Conservation (phyloP, 1,140 invertebrate species). For the Proales similis region DNA sequence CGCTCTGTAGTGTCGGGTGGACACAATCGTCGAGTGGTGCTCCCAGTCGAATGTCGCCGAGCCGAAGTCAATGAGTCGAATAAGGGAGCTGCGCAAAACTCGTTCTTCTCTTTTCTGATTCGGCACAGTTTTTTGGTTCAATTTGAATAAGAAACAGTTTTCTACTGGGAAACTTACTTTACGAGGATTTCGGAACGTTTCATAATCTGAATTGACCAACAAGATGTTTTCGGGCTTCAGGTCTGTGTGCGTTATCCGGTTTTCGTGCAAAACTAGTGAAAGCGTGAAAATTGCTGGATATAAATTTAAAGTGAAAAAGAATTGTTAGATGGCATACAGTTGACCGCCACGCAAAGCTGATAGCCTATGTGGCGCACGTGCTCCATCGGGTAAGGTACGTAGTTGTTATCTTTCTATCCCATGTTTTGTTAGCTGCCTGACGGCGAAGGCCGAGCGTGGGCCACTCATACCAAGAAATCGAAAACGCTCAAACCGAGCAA, state of each 20-base stretch:
- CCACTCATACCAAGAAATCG: slow-evolving; percentile 78
- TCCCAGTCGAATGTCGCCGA: slow-evolving; percentile 99
- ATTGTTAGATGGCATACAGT: slow-evolving; percentile 62
- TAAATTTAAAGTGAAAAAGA: not conserved
- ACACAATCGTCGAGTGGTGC: slow-evolving; percentile 98
- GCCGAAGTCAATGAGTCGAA: slow-evolving; percentile 95
- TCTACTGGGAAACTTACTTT: slow-evolving; percentile 60
- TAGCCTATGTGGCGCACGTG: slow-evolving; percentile 95
- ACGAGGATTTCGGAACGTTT: slow-evolving; percentile 72
- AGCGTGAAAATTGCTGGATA: not conserved
- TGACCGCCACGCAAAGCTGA: slow-evolving; percentile 90
- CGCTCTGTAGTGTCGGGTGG: slow-evolving; percentile 93
- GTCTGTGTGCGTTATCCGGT: slow-evolving; percentile 96
- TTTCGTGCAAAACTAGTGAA: slow-evolving; percentile 70
- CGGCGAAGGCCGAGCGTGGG: not conserved
- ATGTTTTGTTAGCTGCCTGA: slow-evolving; percentile 49
- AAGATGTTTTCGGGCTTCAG: slow-evolving; percentile 98
- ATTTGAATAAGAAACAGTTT: not conserved
- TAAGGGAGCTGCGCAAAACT: slow-evolving; percentile 77
- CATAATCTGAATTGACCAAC: slow-evolving; percentile 87
- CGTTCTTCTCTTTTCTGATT: slow-evolving; percentile 66
- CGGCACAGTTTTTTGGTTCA: not conserved
- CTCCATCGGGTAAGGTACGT: slow-evolving; percentile 91
- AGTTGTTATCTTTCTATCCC: slow-evolving; percentile 98
- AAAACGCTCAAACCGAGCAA: slow-evolving; percentile 97